phyloP scores from a whole-genome alignment of 2,888 invertebrate species.

The Hesperia comma region DNA sequence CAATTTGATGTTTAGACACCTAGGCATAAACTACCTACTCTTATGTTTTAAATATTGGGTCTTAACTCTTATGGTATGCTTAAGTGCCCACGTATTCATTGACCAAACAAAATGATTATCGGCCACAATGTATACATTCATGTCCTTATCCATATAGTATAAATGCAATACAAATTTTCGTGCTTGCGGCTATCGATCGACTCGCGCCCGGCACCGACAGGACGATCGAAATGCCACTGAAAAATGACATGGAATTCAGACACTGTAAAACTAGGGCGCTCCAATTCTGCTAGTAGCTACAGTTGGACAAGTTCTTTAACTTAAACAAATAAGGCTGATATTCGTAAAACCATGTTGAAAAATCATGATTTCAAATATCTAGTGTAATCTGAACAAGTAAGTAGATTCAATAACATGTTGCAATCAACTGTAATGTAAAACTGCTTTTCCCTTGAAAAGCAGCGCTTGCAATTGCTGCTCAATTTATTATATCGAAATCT shows the following conservation, averaged over 20 bases:
- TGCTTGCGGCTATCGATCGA: slow-evolving; percentile 69
- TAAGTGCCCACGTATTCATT: not conserved
- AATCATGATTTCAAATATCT: not conserved
- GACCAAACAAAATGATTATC: not conserved
- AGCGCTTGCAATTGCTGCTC: no score
- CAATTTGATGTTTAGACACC: no score
- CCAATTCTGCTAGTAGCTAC: slow-evolving; percentile 26
- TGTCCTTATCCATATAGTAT: slow-evolving; percentile 39
- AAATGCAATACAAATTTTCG: slow-evolving; percentile 54
- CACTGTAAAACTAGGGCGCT: slow-evolving; percentile 38
- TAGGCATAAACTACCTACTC: no score
- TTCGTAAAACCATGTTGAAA: not conserved
- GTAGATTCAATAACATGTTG: not conserved
- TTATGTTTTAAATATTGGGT: no score
- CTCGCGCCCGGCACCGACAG: slow-evolving; percentile 72
- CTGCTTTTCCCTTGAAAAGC: no score
- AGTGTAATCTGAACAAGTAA: not conserved
- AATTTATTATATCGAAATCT: no score
- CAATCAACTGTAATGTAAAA: not conserved
- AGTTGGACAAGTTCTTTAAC: slow-evolving; percentile 37
- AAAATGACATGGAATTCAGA: slow-evolving; percentile 64
- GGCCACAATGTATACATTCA: not conserved
- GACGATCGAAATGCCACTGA: slow-evolving; percentile 55
- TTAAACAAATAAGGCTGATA: slow-evolving; percentile 15
- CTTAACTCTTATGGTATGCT: not conserved